Conservation (phyloP, 2,888 invertebrate genomes). For the Ceraclea dissimilis region DNA sequence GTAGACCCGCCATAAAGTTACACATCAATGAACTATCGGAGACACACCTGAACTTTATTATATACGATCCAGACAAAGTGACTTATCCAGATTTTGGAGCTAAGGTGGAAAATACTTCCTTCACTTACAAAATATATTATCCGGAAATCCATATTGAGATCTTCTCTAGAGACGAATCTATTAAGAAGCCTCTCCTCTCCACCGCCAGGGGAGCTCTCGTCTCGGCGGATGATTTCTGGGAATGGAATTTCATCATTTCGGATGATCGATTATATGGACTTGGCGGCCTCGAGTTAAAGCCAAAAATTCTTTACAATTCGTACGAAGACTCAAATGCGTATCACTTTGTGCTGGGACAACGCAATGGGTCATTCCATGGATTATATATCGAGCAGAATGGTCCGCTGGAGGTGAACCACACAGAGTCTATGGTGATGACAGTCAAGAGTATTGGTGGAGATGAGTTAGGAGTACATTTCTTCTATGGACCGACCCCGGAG, state of each 20-base stretch:
- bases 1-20: conserved; percentile 32
- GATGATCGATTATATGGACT: conserved; percentile 21
- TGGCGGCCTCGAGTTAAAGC: conserved; percentile 11
- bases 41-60: conserved; percentile 36
- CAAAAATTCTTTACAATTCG: conserved; percentile 17
- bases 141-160: conserved; percentile 36
- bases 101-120: conserved; percentile 33
- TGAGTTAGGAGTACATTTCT: conserved; percentile 17
- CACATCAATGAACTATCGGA: conserved; percentile 38
- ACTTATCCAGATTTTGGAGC: conserved; percentile 28
- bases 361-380: conserved; percentile 21
- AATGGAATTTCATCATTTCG: conserved; percentile 19
- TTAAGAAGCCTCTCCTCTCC: conserved; percentile 17
- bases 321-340: not conserved
- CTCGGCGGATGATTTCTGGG: conserved; percentile 18
- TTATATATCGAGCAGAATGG: conserved; percentile 17
- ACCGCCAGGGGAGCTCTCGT: conserved; percentile 21
- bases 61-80: conserved; percentile 33
- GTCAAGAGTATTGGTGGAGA: conserved; percentile 15
- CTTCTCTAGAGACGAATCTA: conserved; percentile 8
- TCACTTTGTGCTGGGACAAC: conserved; percentile 21
- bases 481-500: conserved; percentile 16
- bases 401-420: conserved; percentile 13
- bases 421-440: conserved; percentile 9
- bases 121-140: conserved; percentile 32